Percentiles rank a stretch among this genome's conserved stretches.
These are phyloP conservation scores for Euglossa dilemma DNA, from an alignment of 1,140 invertebrate genomes.

Conservation along the genomic window DNA sequence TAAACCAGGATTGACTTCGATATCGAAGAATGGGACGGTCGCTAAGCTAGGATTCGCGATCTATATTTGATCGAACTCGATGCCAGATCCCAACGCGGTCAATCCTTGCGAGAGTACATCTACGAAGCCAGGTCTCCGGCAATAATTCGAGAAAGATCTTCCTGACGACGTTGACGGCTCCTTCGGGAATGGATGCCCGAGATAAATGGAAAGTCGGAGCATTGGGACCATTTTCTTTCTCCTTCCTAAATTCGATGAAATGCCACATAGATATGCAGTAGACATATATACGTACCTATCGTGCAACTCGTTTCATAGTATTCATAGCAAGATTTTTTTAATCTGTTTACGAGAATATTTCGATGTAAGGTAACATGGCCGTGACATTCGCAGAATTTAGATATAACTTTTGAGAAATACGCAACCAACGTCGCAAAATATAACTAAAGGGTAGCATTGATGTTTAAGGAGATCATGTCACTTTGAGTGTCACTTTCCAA, in stretches of 20 bases:
- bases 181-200: slow-evolving; percentile 56
- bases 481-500: no score
- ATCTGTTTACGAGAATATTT: background rate
- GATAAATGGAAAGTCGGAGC: slow-evolving; percentile 61
- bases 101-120: slow-evolving; percentile 53
- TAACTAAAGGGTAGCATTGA: background rate
- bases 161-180: slow-evolving; percentile 64
- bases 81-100: slow-evolving; percentile 56
- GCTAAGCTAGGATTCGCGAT: slow-evolving; percentile 65
- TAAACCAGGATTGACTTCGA: slow-evolving; percentile 68
- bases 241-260: slow-evolving; percentile 4
- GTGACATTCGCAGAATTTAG: background rate
- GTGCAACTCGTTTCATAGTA: slow-evolving; percentile 8
- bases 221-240: slow-evolving; percentile 21
- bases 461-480: no score
- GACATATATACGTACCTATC: no score
- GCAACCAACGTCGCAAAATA: no score
- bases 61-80: slow-evolving; percentile 69
- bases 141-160: slow-evolving; percentile 67
- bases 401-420: no score
- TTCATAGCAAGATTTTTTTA: slow-evolving; percentile 18
- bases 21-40: slow-evolving; percentile 64
- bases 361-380: slow-evolving; percentile 15
- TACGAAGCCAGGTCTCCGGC: slow-evolving; percentile 26
- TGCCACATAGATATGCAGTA: background rate